Base-by-base conservation (phyloP, 2,797 vertebrate species). In the Anisognathus igniventris region DNA sequence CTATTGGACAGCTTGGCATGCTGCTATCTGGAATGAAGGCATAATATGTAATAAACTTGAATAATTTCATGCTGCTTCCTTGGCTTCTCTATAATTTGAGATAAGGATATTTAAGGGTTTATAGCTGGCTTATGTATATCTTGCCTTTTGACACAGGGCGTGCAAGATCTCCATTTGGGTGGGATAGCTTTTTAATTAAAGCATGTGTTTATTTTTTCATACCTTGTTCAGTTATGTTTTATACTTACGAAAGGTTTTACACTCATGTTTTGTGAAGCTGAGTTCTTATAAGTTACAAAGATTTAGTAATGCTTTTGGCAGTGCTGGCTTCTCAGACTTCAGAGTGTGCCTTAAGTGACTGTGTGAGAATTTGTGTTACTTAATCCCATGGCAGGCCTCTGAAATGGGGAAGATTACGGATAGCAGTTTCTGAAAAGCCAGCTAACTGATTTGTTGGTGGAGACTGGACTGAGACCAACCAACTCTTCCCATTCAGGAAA, bases 101-200 rank as follows among this genome's bases (percentile, higher is more conserved):
- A 87, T 92, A 65, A 84, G 56, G 48, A 6, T 88, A 7, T 81
- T 78, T 72, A 70, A 78, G 51, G n/a, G 30, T 94, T 92, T 83
- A 37, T 68, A 44, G 45, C 40, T 93, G 85, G 22, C 5, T 81
- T 74, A n/a, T 31, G n/a, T 30, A 3, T 75, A 31, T 70, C 56
- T 88, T 73, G 53, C 42, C 14, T 87, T 92, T 87, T 88, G 72
- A 60, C 33, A n/a, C 7, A 3, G 45, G 12, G 9, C 35, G 16
- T 80, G 81, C 61, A 50, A 83, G 50, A 70, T 81, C 54, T 33
- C 35, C 2, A 0, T 77, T 86, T 90, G 86, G 47, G 54, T 71
- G 72, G 45, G 35, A 57, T 70, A 50, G n/a, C 50, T 87, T 95
- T 90, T 87, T 79, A 77, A 91, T 93, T 91, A 83, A 85, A 95